Evolutionary conservation across 2,113 vertebrate species (phyloP).

Genomic region (Chloropsis hardwickii): DNA sequence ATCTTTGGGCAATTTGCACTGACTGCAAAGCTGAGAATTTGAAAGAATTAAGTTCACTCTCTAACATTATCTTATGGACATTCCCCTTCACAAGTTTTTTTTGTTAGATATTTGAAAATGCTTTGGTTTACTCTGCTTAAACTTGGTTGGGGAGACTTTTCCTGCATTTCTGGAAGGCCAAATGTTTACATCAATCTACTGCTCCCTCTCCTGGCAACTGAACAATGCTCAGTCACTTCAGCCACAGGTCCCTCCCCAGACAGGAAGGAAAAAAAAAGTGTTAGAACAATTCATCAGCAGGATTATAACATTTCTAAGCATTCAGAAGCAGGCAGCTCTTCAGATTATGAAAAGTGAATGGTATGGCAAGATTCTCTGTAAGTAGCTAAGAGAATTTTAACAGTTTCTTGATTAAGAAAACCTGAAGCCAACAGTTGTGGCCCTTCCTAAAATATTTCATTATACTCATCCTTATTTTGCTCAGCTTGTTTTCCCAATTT

Average conservation of each 20-base stretch:
- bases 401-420: neutral
- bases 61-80: neutral
- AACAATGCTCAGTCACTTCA: neutral
- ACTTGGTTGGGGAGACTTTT: neutral
- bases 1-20: neutral
- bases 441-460: neutral
- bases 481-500: neutral
- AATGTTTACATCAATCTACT: neutral
- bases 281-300: neutral
- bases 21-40: neutral
- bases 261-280: neutral
- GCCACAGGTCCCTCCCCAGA: neutral
- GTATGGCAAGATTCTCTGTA: neutral
- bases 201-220: slow-evolving; percentile 24
- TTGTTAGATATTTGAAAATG: neutral
- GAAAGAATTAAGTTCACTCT: neutral
- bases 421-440: neutral
- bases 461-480: neutral
- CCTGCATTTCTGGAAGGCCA: neutral
- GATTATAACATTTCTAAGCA: neutral
- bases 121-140: neutral
- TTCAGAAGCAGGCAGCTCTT: neutral
- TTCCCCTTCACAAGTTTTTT: neutral
- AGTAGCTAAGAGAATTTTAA: neutral
- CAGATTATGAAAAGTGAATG: neutral